A percentile compares a stretch with the other conserved stretches of the same genome.
Conservation (phyloP, 2,113 vertebrate species). For the Spilogale gracilis region DNA sequence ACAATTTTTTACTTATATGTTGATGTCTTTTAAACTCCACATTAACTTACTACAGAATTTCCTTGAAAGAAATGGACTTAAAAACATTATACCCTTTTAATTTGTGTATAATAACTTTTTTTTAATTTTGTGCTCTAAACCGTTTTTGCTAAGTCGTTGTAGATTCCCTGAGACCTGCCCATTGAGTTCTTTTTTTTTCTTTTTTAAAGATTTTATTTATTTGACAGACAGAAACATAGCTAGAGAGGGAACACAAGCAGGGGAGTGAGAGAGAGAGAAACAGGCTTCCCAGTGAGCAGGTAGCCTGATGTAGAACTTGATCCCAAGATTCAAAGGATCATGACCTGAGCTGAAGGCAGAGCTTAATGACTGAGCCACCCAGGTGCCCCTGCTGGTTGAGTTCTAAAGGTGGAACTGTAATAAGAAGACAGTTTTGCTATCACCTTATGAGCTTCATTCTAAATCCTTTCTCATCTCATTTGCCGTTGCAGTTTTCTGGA, state of each 20-base stretch:
- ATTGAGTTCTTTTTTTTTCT: neutral
- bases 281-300: too few species aligned
- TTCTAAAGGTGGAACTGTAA: neutral
- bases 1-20: neutral
- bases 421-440: neutral
- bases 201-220: too few species aligned
- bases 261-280: too few species aligned
- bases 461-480: slow-evolving; percentile 32
- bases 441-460: neutral
- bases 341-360: too few species aligned
- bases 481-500: slow-evolving; percentile 10
- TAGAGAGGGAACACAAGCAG: too few species aligned
- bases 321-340: too few species aligned
- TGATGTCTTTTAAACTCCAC: neutral
- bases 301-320: too few species aligned
- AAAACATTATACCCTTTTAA: slow-evolving; percentile 4
- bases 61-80: slow-evolving; percentile 11
- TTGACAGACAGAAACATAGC: too few species aligned
- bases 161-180: neutral
- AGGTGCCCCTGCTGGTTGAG: neutral
- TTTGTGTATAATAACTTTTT: neutral
- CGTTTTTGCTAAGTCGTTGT: neutral
- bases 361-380: too few species aligned
- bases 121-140: neutral
- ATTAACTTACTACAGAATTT: neutral